A percentile compares a stretch with the other conserved stretches of the same genome.
These are phyloP conservation scores for Sinopyrophorus schimmeli DNA, from an alignment of 2,888 invertebrate genomes.

Conservation along the genomic window DNA sequence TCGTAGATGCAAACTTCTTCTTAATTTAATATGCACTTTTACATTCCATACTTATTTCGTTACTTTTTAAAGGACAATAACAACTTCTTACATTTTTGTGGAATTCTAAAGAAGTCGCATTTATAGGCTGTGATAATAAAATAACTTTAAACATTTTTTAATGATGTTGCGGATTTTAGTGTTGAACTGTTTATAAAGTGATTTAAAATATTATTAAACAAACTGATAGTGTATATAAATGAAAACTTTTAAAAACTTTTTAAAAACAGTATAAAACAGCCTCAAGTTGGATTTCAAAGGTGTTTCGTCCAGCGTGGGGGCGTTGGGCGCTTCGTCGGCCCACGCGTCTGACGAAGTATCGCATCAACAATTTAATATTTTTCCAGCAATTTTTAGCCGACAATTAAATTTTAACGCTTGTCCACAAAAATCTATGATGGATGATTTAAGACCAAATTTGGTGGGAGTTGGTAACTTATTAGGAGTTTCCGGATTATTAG, in stretches of 20 bases:
- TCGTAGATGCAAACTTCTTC: conserved; percentile 20
- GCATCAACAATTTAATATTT: conserved; percentile 87
- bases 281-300: conserved; percentile 85
- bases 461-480: conserved; percentile 77
- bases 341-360: conserved; percentile 58
- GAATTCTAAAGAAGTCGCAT: no score
- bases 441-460: conserved; percentile 81
- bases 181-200: background rate
- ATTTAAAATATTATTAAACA: background rate
- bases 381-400: conserved; percentile 87
- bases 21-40: conserved; percentile 29
- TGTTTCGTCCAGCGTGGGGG: conserved; percentile 68
- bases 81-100: no score
- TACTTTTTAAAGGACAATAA: conserved; percentile 8
- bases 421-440: conserved; percentile 77
- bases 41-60: no score
- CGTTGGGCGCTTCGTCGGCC: conserved; percentile 60
- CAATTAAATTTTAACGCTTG: conserved; percentile 80
- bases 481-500: conserved; percentile 77
- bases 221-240: background rate
- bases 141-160: background rate
- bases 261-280: conserved; percentile 53
- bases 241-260: conserved; percentile 4
- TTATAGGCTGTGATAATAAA: background rate
- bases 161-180: background rate